A percentile compares a stretch with the other conserved stretches of the same genome.
phyloP scores from a whole-genome alignment of 1,140 invertebrate species.

The Eupristina koningsbergeri region DNA sequence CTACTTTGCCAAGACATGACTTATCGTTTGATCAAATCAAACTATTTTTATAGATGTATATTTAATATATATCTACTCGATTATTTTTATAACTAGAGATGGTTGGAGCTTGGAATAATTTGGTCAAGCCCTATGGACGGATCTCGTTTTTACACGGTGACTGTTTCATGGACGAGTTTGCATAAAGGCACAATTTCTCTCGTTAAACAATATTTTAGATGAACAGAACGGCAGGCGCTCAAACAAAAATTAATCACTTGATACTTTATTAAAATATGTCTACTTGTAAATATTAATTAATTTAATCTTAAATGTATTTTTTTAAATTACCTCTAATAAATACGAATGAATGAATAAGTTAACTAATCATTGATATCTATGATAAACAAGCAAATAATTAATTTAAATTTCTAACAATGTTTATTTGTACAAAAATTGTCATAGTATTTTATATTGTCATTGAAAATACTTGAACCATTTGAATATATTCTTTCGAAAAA shows the following conservation, averaged over 20 bases:
- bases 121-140: constrained; percentile 67
- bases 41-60: constrained; percentile 36
- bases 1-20: constrained; percentile 24
- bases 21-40: constrained; percentile 39
- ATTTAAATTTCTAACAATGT: too few species aligned
- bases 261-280: constrained; percentile 13
- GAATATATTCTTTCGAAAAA: too few species aligned
- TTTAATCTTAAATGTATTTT: neutral
- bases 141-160: constrained; percentile 61
- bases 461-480: too few species aligned
- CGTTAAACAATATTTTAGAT: constrained; percentile 46
- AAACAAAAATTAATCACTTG: constrained; percentile 12
- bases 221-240: constrained; percentile 16
- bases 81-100: constrained; percentile 55
- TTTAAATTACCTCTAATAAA: neutral
- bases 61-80: constrained; percentile 42
- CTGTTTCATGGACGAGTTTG: constrained; percentile 64
- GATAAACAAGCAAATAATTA: too few species aligned
- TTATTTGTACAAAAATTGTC: too few species aligned
- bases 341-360: too few species aligned
- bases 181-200: constrained; percentile 61
- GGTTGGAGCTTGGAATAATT: constrained; percentile 63
- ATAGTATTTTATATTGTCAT: too few species aligned
- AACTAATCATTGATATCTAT: too few species aligned
- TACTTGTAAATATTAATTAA: constrained; percentile 39